Evolutionary conservation across 2,888 invertebrate genomes (phyloP).

Genomic region (Diadegma fenestrale): DNA sequence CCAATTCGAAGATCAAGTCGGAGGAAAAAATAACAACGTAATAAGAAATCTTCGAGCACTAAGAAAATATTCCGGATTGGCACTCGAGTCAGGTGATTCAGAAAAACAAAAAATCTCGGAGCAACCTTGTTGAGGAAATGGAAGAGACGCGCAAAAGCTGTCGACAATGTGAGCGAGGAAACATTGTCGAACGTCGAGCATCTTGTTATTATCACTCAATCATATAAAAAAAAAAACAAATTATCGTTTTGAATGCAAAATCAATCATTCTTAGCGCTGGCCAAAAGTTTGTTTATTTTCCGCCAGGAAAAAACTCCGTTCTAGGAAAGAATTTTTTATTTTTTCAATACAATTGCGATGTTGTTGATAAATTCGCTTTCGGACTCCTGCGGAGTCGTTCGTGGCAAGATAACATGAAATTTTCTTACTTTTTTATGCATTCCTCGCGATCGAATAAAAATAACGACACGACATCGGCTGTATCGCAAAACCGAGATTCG

Average conservation of each 20-base stretch:
- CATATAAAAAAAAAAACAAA: slow-evolving; percentile 7
- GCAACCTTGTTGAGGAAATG: background rate
- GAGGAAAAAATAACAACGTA: background rate
- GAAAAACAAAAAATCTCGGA: background rate
- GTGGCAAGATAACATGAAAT: too few relatives aligned
- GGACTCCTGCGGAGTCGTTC: too few relatives aligned
- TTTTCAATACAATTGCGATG: too few relatives aligned
- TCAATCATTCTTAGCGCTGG: background rate
- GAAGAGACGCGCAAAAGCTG: background rate
- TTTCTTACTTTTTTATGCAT: too few relatives aligned
- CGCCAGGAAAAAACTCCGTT: too few relatives aligned
- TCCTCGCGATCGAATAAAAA: background rate
- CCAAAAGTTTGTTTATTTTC: too few relatives aligned
- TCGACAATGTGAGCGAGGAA: background rate
- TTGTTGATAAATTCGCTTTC: too few relatives aligned
- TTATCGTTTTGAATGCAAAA: background rate
- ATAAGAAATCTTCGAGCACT: slow-evolving; percentile 8
- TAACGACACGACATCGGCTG: background rate
- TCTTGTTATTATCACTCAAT: slow-evolving; percentile 43
- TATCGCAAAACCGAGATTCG: background rate
- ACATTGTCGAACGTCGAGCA: background rate
- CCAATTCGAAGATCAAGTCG: background rate
- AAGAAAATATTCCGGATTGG: background rate
- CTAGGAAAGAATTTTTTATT: too few relatives aligned
- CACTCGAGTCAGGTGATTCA: background rate